Conservation (phyloP, 1,140 invertebrate genomes). For the Chironomus striatipennis region DNA sequence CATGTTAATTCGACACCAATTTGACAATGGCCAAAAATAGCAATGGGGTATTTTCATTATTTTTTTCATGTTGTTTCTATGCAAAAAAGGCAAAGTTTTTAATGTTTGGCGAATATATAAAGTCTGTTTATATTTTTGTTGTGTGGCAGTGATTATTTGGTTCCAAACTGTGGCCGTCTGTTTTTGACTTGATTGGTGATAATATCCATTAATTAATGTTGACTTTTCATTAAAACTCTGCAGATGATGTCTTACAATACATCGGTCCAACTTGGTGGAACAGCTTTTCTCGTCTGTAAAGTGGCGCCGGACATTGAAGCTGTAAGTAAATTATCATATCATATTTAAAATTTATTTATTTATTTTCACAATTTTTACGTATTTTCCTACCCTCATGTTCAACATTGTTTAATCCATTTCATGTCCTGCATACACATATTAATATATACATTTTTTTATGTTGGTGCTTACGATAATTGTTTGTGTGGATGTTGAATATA, state of each 20-base stretch:
- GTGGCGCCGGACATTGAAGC: conserved; percentile 46
- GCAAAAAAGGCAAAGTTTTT: too few species aligned
- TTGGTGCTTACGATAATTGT: neutral
- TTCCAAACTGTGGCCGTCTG: conserved; percentile 20
- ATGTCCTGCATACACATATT: too few species aligned
- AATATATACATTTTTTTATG: too few species aligned
- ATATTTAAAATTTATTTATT: conserved; percentile 17
- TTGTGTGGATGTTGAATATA: neutral
- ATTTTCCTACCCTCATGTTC: neutral
- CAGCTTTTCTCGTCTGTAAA: conserved; percentile 75
- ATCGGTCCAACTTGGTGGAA: conserved; percentile 72
- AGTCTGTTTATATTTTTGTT: conserved; percentile 6
- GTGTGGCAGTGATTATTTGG: conserved; percentile 28
- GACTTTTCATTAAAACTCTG: conserved; percentile 25
- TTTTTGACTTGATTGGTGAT: conserved; percentile 33
- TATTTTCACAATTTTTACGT: neutral
- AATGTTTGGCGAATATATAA: conserved; percentile 6
- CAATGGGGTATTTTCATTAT: conserved; percentile 21
- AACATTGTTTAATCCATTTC: too few species aligned
- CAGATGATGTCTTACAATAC: conserved; percentile 69
- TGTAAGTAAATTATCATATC: conserved; percentile 40
- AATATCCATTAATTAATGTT: conserved; percentile 28
- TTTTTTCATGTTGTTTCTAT: conserved; percentile 13
- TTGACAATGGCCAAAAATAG: conserved; percentile 16
- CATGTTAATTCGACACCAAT: neutral